Percentiles rank a stretch among this genome's conserved stretches.
Evolutionary conservation across 1,140 invertebrate species (phyloP).

Genomic region (Leptoteleia sp.): DNA sequence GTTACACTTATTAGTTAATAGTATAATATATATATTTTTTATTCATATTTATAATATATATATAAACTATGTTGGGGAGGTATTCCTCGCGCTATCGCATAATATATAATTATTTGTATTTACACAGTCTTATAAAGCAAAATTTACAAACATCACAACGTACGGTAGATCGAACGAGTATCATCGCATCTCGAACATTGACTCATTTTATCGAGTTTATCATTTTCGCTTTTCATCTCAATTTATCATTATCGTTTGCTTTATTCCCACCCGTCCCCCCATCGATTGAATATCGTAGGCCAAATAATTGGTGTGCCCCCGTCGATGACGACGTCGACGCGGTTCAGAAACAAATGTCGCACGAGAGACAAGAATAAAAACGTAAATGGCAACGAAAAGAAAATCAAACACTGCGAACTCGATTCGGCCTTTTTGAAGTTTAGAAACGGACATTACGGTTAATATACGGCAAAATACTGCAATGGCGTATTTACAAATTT

Average conservation of each 20-base stretch:
- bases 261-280: slow-evolving; percentile 6
- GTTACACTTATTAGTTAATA: slow-evolving; percentile 62
- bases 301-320: slow-evolving; percentile 63
- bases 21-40: slow-evolving; percentile 62
- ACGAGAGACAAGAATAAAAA: too few species aligned
- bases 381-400: background rate
- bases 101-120: slow-evolving; percentile 75
- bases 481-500: slow-evolving; percentile 57
- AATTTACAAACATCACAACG: slow-evolving; percentile 80
- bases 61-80: slow-evolving; percentile 65
- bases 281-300: slow-evolving; percentile 54
- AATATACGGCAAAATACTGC: slow-evolving; percentile 51
- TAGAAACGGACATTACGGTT: slow-evolving; percentile 42
- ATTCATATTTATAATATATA: slow-evolving; percentile 64
- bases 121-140: slow-evolving; percentile 81
- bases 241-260: slow-evolving; percentile 13
- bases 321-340: slow-evolving; percentile 56
- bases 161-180: slow-evolving; percentile 76
- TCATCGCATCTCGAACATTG: slow-evolving; percentile 68
- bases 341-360: slow-evolving; percentile 8
- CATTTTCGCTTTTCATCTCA: slow-evolving; percentile 23
- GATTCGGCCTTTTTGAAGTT: slow-evolving; percentile 51
- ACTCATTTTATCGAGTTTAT: slow-evolving; percentile 56
- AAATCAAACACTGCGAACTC: slow-evolving; percentile 33
- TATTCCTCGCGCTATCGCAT: slow-evolving; percentile 72